A percentile compares a stretch with the other conserved stretches of the same genome.
Conservation (phyloP, 1,140 invertebrate species). For the Drosophila parabipectinata region DNA sequence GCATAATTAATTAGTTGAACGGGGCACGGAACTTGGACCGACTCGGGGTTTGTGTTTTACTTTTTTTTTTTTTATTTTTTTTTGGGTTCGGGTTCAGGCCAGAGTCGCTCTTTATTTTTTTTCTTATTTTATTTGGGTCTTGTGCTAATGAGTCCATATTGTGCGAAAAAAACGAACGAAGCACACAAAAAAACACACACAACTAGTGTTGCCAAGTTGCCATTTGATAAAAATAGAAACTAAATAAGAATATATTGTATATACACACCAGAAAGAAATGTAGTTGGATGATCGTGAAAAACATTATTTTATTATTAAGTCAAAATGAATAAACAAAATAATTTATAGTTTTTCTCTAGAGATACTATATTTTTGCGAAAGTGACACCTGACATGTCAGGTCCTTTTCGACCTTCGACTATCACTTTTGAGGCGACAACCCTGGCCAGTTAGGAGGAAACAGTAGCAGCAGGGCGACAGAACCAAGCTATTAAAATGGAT, state of each 20-base stretch:
- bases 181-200: conserved; percentile 22
- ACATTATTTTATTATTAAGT: neutral
- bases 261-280: neutral
- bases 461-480: conserved; percentile 14
- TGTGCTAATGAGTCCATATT: conserved; percentile 79
- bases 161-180: conserved; percentile 62
- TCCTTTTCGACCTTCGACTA: neutral
- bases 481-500: conserved; percentile 76
- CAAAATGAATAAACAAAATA: neutral
- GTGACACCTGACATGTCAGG: neutral
- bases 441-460: conserved; percentile 3
- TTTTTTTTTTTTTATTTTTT: neutral
- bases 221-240: neutral
- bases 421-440: conserved; percentile 1
- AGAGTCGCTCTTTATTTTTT: conserved; percentile 26
- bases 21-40: conserved; percentile 52
- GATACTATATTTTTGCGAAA: too few species aligned
- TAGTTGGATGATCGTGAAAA: neutral
- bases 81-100: conserved; percentile 11
- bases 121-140: conserved; percentile 19
- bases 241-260: neutral
- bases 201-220: conserved; percentile 12
- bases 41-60: conserved; percentile 17
- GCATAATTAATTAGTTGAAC: conserved; percentile 80
- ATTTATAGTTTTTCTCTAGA: neutral